Percentiles rank a stretch among this genome's conserved stretches.
Conservation (phyloP, 2,888 invertebrate species). For the Torymus aiolomorphi region DNA sequence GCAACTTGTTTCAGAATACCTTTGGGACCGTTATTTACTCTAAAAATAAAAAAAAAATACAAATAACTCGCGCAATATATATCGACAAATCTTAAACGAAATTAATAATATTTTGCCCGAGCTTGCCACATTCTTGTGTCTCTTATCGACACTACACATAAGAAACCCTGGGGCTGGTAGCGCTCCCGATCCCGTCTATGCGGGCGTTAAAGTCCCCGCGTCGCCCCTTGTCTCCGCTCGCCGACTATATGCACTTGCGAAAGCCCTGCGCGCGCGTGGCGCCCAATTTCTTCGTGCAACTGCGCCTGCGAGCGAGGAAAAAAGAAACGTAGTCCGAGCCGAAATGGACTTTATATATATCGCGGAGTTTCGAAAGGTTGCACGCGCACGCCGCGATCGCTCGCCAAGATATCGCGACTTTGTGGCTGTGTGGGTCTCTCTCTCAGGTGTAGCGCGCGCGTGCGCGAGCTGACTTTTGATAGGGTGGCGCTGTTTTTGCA, state of each 20-base stretch:
- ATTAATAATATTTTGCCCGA: no score
- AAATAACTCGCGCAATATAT: no score
- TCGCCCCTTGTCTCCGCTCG: not conserved
- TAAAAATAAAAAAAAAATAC: no score
- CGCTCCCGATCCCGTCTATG: conserved; percentile 54
- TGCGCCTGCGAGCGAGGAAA: not conserved
- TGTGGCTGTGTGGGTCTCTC: not conserved
- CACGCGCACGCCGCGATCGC: conserved; percentile 22
- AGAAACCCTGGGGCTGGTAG: no score
- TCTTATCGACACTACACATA: no score
- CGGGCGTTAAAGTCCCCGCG: conserved; percentile 54
- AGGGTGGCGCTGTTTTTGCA: not conserved
- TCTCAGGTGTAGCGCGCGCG: no score
- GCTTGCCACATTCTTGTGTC: no score
- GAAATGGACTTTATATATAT: conserved; percentile 11
- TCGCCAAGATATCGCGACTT: conserved; percentile 12
- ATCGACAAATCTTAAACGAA: no score
- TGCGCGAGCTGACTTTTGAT: no score
- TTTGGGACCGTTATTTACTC: no score
- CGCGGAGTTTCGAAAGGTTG: conserved; percentile 21
- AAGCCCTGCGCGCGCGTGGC: conserved; percentile 53
- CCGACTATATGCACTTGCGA: conserved; percentile 8
- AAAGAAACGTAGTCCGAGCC: not conserved
- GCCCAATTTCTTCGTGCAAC: conserved; percentile 38
- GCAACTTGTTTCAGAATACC: no score